Conservation (phyloP, 1,140 invertebrate species). For the Diploscapter pachys region DNA sequence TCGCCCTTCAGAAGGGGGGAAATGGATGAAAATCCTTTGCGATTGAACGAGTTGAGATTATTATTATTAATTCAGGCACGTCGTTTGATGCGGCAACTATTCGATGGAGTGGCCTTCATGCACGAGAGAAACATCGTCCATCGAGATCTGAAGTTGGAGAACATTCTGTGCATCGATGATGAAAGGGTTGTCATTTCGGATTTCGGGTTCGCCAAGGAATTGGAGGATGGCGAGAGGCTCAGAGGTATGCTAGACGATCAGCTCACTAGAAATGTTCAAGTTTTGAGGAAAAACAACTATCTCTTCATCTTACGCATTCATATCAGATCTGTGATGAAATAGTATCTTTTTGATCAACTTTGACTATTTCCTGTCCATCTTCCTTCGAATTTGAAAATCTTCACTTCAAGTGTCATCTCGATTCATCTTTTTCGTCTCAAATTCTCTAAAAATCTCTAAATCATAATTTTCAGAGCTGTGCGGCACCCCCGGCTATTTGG, state of each 20-base stretch:
- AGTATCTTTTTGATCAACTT: too few relatives aligned
- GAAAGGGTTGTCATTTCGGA: slow-evolving; percentile 97
- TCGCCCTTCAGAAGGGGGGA: too few relatives aligned
- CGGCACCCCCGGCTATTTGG: slow-evolving; percentile 95
- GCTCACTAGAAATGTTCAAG: too few relatives aligned
- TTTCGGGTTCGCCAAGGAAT: slow-evolving; percentile 91
- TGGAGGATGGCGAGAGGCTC: slow-evolving; percentile 76
- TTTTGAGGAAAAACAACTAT: too few relatives aligned
- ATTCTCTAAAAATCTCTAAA: slow-evolving; percentile 5
- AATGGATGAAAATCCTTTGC: too few relatives aligned
- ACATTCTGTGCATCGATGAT: slow-evolving; percentile 92
- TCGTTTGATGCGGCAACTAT: slow-evolving; percentile 54
- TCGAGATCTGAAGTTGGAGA: slow-evolving; percentile 74
- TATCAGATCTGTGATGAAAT: too few relatives aligned
- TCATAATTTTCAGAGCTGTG: slow-evolving; percentile 75
- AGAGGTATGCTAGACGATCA: slow-evolving; percentile 67
- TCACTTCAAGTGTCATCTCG: too few relatives aligned
- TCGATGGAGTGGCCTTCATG: slow-evolving; percentile 55
- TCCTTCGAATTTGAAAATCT: too few relatives aligned
- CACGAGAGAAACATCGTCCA: slow-evolving; percentile 55
- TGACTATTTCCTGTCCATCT: too few relatives aligned
- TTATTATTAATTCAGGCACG: slow-evolving; percentile 66
- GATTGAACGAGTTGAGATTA: too few relatives aligned
- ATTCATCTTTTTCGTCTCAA: too few relatives aligned
- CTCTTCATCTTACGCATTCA: too few relatives aligned